Conservation (phyloP, 2,888 invertebrate genomes). For the Anoncus sp. region DNA sequence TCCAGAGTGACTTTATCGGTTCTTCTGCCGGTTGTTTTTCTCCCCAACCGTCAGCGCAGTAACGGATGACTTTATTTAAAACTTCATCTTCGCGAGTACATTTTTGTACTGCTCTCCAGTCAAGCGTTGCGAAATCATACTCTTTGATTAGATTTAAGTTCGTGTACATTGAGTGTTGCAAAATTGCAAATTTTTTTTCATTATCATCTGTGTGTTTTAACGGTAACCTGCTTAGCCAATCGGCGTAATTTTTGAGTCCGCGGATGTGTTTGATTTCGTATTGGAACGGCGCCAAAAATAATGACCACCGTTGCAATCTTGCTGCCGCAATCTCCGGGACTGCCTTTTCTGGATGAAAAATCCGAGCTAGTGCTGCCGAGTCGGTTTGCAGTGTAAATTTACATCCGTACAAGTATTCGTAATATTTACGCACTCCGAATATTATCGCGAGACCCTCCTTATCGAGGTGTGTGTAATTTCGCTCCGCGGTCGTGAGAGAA, state of each 20-base stretch:
- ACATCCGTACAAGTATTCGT: constrained; percentile 51
- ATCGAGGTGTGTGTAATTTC: constrained; percentile 51
- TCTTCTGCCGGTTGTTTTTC: constrained; percentile 37
- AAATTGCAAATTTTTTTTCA: constrained; percentile 9
- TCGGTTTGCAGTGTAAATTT: constrained; percentile 57
- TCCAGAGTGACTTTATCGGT: constrained; percentile 31
- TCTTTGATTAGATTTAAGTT: constrained; percentile 24
- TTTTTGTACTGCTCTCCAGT: constrained; percentile 34
- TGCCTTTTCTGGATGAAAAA: constrained; percentile 49
- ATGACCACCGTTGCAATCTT: constrained; percentile 56
- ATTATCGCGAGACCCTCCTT: constrained; percentile 56
- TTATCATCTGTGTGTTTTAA: constrained; percentile 1
- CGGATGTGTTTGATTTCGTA: constrained; percentile 48
- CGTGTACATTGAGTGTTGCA: constrained; percentile 19
- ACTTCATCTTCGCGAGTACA: constrained; percentile 35
- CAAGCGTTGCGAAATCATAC: constrained; percentile 32
- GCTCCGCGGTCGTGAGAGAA: constrained; percentile 34
- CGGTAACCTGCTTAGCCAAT: constrained; percentile 49
- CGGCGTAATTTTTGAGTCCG: constrained; percentile 43
- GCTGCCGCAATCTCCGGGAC: constrained; percentile 53
- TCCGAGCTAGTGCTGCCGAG: constrained; percentile 37
- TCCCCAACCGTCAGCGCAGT: constrained; percentile 49
- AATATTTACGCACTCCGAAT: constrained; percentile 55
- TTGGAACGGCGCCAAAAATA: constrained; percentile 49
- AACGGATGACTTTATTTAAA: constrained; percentile 43